Evolutionary conservation across 2,888 invertebrate species (phyloP).

Genomic region (Nephrotoma guestfalica): DNA sequence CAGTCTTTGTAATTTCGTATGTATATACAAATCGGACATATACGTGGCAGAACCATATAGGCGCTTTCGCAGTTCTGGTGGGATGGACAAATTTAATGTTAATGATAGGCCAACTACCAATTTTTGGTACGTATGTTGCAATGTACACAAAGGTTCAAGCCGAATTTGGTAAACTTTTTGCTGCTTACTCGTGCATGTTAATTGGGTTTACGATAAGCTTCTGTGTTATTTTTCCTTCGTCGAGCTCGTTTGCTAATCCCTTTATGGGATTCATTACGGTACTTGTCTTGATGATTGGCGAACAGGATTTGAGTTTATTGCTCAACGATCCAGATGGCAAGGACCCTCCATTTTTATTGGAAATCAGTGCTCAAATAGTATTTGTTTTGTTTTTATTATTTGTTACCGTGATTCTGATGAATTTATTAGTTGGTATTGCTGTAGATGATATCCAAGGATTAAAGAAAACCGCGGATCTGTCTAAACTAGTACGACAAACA

Average conservation of each 20-base stretch:
- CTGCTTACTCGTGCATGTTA: slow-evolving; percentile 71
- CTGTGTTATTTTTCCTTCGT: slow-evolving; percentile 74
- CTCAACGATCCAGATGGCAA: slow-evolving; percentile 63
- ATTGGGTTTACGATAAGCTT: slow-evolving; percentile 80
- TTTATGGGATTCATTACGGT: slow-evolving; percentile 75
- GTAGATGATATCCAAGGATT: slow-evolving; percentile 78
- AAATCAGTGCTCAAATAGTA: slow-evolving; percentile 68
- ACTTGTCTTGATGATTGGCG: slow-evolving; percentile 80
- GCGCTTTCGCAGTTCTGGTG: slow-evolving; percentile 70
- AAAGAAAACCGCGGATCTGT: slow-evolving; percentile 70
- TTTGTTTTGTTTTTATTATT: slow-evolving; percentile 68
- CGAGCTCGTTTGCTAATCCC: slow-evolving; percentile 68
- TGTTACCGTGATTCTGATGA: slow-evolving; percentile 76
- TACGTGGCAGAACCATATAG: slow-evolving; percentile 76
- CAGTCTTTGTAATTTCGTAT: slow-evolving; percentile 71
- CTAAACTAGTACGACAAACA: slow-evolving; percentile 69
- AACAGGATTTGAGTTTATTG: slow-evolving; percentile 60
- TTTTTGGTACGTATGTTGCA: slow-evolving; percentile 79
- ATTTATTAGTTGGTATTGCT: slow-evolving; percentile 71
- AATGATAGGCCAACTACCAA: slow-evolving; percentile 77
- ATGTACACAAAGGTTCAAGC: slow-evolving; percentile 82
- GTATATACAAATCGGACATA: slow-evolving; percentile 63
- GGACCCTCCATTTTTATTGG: slow-evolving; percentile 58
- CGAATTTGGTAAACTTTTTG: slow-evolving; percentile 71
- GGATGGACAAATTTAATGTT: slow-evolving; percentile 85